These are phyloP conservation scores for Prolemur simus DNA, from an alignment of 2,113 vertebrate species.

Conservation along the genomic window DNA sequence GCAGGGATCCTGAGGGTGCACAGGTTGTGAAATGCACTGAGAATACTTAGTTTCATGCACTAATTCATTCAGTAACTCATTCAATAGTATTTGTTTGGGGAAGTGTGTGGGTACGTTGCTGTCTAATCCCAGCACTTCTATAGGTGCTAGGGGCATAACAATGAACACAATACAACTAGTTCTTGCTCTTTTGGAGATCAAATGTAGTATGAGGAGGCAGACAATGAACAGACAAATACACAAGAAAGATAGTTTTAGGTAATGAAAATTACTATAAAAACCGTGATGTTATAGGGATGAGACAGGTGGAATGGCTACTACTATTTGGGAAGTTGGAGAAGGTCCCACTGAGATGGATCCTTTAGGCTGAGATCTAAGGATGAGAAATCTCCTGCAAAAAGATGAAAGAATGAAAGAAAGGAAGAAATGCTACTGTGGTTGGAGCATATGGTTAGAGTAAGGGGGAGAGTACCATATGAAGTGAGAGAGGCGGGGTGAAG, in stretches of 20 bases:
- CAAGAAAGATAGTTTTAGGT: neutral
- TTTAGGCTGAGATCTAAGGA: neutral
- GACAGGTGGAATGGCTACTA: neutral
- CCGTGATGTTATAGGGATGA: neutral
- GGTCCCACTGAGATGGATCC: neutral
- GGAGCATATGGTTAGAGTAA: neutral
- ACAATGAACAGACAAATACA: neutral
- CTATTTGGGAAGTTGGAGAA: neutral
- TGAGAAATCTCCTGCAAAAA: neutral
- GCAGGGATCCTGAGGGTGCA: neutral
- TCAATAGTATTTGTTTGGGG: too few relatives aligned
- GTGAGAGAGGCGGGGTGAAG: neutral
- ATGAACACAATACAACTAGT: neutral
- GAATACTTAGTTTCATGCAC: neutral
- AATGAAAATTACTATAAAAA: neutral
- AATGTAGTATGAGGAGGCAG: neutral
- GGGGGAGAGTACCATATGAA: neutral
- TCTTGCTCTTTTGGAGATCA: neutral
- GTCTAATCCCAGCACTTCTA: neutral
- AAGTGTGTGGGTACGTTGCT: fast-evolving
- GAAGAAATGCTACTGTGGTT: neutral
- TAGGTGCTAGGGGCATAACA: neutral
- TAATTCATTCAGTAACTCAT: neutral
- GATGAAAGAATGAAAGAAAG: neutral
- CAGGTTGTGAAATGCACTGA: neutral